Conservation (phyloP, 2,797 vertebrate species). For the Emydoidea blandingii region DNA sequence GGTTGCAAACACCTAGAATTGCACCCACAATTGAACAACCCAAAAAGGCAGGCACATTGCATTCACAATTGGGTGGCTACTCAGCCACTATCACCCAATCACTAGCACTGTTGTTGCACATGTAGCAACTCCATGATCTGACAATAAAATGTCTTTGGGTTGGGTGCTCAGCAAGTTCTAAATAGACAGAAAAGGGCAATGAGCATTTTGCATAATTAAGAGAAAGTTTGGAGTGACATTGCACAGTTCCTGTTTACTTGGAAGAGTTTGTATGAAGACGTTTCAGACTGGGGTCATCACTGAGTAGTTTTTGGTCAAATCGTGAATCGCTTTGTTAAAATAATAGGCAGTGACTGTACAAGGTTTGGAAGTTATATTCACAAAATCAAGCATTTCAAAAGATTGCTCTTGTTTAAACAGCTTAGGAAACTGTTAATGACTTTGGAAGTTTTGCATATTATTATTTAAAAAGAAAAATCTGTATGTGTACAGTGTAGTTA, state of each 20-base stretch:
- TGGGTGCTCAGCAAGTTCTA: not conserved
- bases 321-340: constrained; percentile 54
- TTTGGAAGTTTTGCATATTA: constrained; percentile 72
- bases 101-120: not conserved
- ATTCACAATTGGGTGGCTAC: not conserved
- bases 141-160: not conserved
- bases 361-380: constrained; percentile 22
- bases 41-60: not conserved
- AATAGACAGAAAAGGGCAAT: not conserved
- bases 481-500: constrained; percentile 70
- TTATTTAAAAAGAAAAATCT: constrained; percentile 78
- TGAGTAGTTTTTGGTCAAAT: not conserved
- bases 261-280: not conserved
- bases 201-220: not conserved
- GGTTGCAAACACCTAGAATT: not conserved
- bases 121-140: not conserved
- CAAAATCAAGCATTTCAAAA: constrained; percentile 69
- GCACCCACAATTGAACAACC: not conserved
- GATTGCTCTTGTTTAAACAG: constrained; percentile 74
- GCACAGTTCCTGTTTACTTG: not conserved
- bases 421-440: constrained; percentile 78
- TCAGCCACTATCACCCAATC: not conserved
- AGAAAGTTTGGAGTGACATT: not conserved
- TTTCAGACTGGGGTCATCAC: constrained; percentile 17
- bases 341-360: not conserved